Conservation (phyloP, 2,113 vertebrate species). For the Anolis sagrei region DNA sequence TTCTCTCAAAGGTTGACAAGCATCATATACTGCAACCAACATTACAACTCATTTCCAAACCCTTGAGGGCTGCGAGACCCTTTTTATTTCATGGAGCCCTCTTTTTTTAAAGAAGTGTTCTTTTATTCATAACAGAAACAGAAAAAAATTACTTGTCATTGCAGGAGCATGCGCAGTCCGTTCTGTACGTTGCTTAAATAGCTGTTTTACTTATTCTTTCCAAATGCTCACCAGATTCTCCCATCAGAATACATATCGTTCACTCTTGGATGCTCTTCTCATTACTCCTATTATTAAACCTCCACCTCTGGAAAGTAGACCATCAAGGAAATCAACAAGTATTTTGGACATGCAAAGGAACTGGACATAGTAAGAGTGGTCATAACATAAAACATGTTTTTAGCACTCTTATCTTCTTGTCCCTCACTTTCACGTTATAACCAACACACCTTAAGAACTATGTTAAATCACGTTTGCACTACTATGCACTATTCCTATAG, state of each 20-base stretch:
- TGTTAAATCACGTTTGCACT: background rate
- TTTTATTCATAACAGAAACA: background rate
- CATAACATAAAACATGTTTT: accelerated
- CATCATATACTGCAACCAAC: too few species aligned
- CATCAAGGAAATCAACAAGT: constrained; percentile 68
- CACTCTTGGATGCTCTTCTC: constrained; percentile 81
- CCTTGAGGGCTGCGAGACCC: background rate
- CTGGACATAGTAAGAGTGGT: constrained; percentile 63
- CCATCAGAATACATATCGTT: constrained; percentile 61
- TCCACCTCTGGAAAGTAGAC: constrained; percentile 57
- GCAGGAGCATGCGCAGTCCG: background rate
- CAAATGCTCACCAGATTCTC: constrained; percentile 69
- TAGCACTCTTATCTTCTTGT: background rate
- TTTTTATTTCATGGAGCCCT: background rate
- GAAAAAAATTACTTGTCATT: background rate
- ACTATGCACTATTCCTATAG: background rate
- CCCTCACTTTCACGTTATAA: background rate
- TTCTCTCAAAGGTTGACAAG: too few species aligned
- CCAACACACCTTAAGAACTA: background rate
- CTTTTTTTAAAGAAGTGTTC: background rate
- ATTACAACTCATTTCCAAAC: too few species aligned
- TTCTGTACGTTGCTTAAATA: background rate
- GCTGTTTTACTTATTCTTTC: constrained; percentile 41
- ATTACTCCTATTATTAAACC: constrained; percentile 75
- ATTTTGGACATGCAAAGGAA: constrained; percentile 67